These are phyloP conservation scores for Cylindroiulus punctatus DNA, from an alignment of 2,888 invertebrate genomes.

Conservation along the genomic window DNA sequence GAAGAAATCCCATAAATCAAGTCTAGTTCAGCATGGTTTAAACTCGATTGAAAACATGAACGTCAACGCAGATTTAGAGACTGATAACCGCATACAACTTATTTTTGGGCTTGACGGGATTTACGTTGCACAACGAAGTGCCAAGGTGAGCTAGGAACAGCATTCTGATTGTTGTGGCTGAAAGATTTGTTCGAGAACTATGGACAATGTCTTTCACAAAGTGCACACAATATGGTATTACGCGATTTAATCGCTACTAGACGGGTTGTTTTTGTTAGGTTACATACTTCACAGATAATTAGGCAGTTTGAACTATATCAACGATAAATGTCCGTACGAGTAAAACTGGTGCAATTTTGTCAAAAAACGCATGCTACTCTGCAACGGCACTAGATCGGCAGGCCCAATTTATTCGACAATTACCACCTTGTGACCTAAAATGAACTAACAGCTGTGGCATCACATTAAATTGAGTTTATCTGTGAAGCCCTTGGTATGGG, in stretches of 20 bases:
- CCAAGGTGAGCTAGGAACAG: slow-evolving; percentile 5
- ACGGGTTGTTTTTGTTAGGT: neutral
- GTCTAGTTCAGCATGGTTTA: neutral
- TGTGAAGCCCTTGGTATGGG: no score
- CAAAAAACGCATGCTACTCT: no score
- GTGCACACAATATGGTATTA: no score
- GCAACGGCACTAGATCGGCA: no score
- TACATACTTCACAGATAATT: neutral
- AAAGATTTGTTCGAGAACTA: neutral
- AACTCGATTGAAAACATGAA: neutral
- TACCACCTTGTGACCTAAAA: no score
- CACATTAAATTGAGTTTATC: no score
- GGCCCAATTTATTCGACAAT: no score
- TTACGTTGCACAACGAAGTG: neutral
- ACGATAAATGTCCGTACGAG: neutral
- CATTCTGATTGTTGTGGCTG: neutral
- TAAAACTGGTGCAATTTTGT: no score
- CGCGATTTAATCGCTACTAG: no score
- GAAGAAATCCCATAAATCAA: neutral
- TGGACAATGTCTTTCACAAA: neutral
- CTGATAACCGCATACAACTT: neutral
- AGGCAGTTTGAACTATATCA: no score
- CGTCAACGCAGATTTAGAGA: neutral
- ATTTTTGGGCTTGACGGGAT: neutral
- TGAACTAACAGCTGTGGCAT: no score